Percentiles rank a stretch among this genome's conserved stretches.
Evolutionary conservation across 1,140 invertebrate genomes (phyloP).

Genomic region (Neodiprion virginianus): DNA sequence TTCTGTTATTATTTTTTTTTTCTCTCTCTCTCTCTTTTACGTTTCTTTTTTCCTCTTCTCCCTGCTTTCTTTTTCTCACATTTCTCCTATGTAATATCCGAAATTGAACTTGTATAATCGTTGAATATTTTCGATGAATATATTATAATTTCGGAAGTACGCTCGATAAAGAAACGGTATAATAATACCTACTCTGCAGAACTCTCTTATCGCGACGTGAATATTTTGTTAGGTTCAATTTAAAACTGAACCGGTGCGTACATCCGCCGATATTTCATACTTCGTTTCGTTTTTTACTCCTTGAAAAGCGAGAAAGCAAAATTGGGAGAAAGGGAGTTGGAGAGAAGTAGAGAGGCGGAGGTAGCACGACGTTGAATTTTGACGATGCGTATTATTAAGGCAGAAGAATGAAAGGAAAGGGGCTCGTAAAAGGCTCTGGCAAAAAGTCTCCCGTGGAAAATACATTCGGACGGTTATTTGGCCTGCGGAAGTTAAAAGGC

Average conservation of each 20-base stretch:
- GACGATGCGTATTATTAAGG: neutral
- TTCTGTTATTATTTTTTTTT: too few relatives aligned
- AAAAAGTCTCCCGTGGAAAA: neutral
- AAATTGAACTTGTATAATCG: too few relatives aligned
- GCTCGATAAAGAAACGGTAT: too few relatives aligned
- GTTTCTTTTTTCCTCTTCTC: too few relatives aligned
- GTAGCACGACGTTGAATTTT: neutral
- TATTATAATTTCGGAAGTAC: too few relatives aligned
- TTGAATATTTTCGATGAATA: too few relatives aligned
- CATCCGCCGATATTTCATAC: neutral
- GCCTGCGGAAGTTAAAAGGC: neutral
- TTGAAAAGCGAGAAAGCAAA: neutral
- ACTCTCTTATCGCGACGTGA: too few relatives aligned
- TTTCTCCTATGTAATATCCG: too few relatives aligned
- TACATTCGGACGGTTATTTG: neutral
- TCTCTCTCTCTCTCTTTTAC: too few relatives aligned
- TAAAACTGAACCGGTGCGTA: neutral
- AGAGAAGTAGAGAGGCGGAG: neutral
- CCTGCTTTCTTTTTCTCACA: too few relatives aligned
- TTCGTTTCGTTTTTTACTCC: too few relatives aligned
- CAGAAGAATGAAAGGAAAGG: neutral
- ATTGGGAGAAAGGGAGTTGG: neutral
- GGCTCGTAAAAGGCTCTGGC: neutral
- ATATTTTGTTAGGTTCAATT: neutral
- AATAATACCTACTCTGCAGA: too few relatives aligned